phyloP scores from a whole-genome alignment of 2,888 invertebrate species.

The Holacanthella duospinosa region DNA sequence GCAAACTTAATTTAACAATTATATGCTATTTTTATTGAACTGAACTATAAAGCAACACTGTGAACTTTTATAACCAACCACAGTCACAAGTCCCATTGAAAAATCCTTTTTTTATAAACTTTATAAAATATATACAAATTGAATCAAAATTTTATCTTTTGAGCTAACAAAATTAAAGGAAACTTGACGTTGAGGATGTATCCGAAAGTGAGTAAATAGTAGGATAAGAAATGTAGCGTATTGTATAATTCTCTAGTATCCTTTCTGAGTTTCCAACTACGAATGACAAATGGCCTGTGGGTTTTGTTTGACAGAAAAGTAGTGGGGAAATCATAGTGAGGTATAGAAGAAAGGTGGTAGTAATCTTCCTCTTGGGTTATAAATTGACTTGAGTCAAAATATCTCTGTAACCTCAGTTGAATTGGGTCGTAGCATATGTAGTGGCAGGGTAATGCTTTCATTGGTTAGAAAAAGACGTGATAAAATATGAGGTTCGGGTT shows the following conservation, averaged over 20 bases:
- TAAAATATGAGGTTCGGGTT: not conserved
- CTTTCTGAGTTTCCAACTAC: too few species aligned
- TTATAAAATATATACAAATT: too few species aligned
- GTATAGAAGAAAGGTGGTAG: not conserved
- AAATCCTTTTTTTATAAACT: too few species aligned
- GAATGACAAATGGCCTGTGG: slow-evolving; percentile 2
- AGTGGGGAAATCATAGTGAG: not conserved
- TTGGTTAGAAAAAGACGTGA: not conserved
- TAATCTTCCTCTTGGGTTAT: not conserved
- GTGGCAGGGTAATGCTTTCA: not conserved
- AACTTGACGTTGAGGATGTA: not conserved
- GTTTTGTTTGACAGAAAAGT: not conserved
- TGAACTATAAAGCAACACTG: too few species aligned
- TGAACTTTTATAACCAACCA: too few species aligned
- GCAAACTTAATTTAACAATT: too few species aligned
- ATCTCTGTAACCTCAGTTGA: not conserved
- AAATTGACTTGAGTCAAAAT: not conserved
- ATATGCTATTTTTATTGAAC: too few species aligned
- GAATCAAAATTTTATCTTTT: too few species aligned
- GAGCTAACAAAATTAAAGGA: too few species aligned
- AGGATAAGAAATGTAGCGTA: not conserved
- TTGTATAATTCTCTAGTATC: too few species aligned
- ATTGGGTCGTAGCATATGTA: not conserved
- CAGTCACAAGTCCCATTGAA: too few species aligned
- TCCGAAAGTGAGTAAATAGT: not conserved